Conservation (phyloP, 2,113 vertebrate species). For the Cnemophilus loriae region DNA sequence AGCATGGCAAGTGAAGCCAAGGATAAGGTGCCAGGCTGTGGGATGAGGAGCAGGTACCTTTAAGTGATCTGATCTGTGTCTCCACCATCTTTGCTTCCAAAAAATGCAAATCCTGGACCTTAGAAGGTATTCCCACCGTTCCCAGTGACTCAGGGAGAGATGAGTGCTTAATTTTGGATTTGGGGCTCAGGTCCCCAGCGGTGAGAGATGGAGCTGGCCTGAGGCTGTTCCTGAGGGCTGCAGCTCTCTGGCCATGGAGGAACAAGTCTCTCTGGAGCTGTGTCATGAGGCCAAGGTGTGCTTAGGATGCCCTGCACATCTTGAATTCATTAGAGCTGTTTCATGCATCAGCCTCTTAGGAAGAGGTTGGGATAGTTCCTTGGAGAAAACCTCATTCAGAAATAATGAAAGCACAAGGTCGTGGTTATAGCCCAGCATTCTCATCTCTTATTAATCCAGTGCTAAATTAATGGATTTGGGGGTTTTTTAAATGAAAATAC, state of each 20-base stretch:
- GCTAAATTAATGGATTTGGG: neutral
- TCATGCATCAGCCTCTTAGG: neutral
- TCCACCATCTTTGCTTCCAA: neutral
- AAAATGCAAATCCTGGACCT: neutral
- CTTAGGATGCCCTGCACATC: neutral
- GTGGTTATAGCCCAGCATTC: neutral
- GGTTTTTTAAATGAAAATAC: neutral
- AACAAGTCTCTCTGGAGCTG: neutral
- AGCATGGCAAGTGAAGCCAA: neutral
- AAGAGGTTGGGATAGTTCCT: neutral
- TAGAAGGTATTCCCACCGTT: neutral
- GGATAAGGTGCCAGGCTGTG: neutral
- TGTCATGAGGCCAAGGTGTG: neutral
- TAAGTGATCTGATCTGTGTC: neutral
- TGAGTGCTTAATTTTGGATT: neutral
- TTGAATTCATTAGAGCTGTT: neutral
- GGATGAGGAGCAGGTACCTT: neutral
- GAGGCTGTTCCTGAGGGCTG: neutral
- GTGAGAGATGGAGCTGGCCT: neutral
- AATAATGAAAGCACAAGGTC: neutral
- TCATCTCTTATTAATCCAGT: neutral
- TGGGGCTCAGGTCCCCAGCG: neutral
- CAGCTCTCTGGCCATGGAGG: neutral
- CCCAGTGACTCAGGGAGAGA: neutral
- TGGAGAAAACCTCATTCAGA: neutral